Percentiles rank a stretch among this genome's conserved stretches.
These are phyloP conservation scores for Drepana falcataria DNA, from an alignment of 2,888 invertebrate species.

Conservation along the genomic window DNA sequence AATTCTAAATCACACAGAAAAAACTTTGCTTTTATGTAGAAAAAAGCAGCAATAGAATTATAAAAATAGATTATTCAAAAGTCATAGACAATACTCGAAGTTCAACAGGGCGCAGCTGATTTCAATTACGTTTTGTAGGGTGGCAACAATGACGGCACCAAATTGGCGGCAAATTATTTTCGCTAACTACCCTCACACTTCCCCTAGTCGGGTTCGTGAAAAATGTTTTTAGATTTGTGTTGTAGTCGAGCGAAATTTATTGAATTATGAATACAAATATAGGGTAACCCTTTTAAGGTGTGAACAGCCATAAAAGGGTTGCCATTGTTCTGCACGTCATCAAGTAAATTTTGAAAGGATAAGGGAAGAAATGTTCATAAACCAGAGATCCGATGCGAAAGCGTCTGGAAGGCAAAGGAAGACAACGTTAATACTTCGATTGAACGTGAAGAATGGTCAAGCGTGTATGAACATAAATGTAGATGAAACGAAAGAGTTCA, in stretches of 20 bases:
- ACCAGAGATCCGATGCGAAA: no score
- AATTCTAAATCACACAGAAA: no score
- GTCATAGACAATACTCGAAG: slow-evolving; percentile 15
- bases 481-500: no score
- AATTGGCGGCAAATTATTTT: slow-evolving; percentile 62
- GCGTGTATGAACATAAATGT: no score
- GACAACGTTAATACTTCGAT: no score
- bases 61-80: not conserved
- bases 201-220: slow-evolving; percentile 18
- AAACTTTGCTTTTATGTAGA: no score
- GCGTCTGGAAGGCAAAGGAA: no score
- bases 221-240: slow-evolving; percentile 18
- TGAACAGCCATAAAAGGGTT: no score
- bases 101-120: slow-evolving; percentile 62
- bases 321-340: no score
- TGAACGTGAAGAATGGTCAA: no score
- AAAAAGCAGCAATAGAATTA: not conserved
- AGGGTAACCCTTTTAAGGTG: not conserved
- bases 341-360: no score
- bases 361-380: no score
- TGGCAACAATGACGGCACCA: slow-evolving; percentile 52
- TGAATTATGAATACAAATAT: slow-evolving; percentile 1
- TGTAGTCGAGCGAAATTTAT: slow-evolving; percentile 2
- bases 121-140: slow-evolving; percentile 42
- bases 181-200: slow-evolving; percentile 44